Conservation (phyloP, 2,797 vertebrate genomes). For the Anabacerthia variegaticeps region DNA sequence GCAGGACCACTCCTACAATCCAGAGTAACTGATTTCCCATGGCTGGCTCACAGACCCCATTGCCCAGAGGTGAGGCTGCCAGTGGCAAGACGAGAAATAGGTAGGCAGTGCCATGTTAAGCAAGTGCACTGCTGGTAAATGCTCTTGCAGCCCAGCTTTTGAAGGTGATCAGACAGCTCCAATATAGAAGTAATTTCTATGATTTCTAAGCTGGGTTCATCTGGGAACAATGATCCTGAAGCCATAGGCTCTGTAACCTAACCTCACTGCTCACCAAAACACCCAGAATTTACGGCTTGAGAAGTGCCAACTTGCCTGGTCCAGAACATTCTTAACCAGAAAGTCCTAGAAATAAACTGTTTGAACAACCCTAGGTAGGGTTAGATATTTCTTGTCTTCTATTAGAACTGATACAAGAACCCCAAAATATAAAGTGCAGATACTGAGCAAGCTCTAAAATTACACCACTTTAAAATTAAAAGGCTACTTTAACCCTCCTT, state of each 20-base stretch:
- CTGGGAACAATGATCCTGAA: neutral
- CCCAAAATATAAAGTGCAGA: neutral
- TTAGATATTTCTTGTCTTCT: neutral
- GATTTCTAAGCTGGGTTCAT: neutral
- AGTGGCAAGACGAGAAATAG: neutral
- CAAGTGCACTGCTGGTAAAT: neutral
- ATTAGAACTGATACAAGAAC: neutral
- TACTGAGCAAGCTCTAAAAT: neutral
- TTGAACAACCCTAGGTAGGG: neutral
- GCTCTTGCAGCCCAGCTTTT: neutral
- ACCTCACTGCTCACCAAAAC: neutral
- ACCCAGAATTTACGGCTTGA: neutral
- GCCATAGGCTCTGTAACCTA: neutral
- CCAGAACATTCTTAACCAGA: neutral
- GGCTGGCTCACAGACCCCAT: neutral
- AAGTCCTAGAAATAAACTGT: neutral
- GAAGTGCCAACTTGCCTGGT: neutral
- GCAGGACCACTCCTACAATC: constrained; percentile 23
- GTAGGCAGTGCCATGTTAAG: neutral
- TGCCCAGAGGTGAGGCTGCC: neutral
- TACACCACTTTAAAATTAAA: neutral
- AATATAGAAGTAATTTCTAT: neutral
- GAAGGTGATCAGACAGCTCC: neutral
- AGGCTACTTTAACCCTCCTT: neutral
- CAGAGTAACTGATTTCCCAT: neutral